Base-by-base conservation (phyloP, 2,113 vertebrate species). In the Excalfactoria chinensis region DNA sequence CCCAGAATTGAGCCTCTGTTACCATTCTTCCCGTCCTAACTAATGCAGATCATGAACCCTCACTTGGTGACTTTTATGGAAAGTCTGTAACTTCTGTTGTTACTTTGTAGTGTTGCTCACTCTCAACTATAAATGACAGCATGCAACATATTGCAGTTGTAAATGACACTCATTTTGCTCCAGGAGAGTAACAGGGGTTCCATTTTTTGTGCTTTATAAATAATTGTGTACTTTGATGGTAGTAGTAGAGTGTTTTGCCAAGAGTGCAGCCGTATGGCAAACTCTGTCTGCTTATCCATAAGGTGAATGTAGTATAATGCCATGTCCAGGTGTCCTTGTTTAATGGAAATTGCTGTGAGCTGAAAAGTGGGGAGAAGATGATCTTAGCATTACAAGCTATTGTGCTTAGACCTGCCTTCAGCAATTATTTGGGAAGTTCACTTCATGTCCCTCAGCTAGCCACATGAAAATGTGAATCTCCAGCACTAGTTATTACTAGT, bases 181-280 rank as follows among this genome's bases (percentile, higher is more conserved):
- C 2, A 1, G 62, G 40, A 87, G 14, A 35, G 41, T 41, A 46
- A 18, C 51, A 73, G n/a, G 10, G 8, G 2, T 53, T 58, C 20
- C 77, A 0, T 53, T 78, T 35, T 83, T 35, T 69, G 35, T 63
- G 25, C 30, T 30, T 4, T 23, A 59, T 21, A 43, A 43, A 40
- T 76, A 48, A 21, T 49, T 37, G 26, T 0, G 1, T 49, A 25
- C 30, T n/a, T 68, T 2, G 1, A 2, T 2, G 37, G 22, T 43
- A 48, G 15, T 43, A 43, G 8, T 41, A 35, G 41, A 69, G 34
- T 7, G 25, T 51, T 51, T 20, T 28, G 34, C 20, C 34, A 70
- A 37, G 68, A 51, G 28, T 51, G 34, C 60, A 63, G 25, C 15
- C 19, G 11, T 18, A 43, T n/a, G 53, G 46, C 14, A 34, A n/a